Conservation (phyloP, 1,140 invertebrate species). For the Bombus terrestris region DNA sequence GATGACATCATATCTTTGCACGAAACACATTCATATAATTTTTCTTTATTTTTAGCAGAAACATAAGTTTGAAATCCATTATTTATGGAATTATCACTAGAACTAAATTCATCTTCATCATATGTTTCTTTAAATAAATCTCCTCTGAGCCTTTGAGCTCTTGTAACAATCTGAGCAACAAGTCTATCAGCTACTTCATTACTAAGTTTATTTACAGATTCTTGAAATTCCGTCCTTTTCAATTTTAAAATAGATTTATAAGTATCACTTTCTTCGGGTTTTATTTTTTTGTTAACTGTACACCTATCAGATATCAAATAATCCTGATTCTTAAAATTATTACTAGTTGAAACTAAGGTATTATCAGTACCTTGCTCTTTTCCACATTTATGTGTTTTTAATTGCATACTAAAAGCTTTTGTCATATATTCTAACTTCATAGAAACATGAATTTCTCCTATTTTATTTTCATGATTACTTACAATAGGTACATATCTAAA, state of each 20-base stretch:
- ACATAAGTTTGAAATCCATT: constrained; percentile 43
- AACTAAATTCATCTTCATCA: constrained; percentile 63
- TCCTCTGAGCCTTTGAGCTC: constrained; percentile 74
- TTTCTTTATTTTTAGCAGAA: constrained; percentile 55
- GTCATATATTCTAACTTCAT: constrained; percentile 66
- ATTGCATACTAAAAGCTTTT: constrained; percentile 45
- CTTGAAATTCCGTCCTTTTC: constrained; percentile 54
- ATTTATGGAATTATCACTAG: constrained; percentile 58
- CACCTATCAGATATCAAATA: background rate
- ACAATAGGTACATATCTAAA: constrained; percentile 73
- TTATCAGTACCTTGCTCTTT: constrained; percentile 49
- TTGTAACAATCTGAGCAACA: constrained; percentile 73
- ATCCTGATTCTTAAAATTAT: constrained; percentile 20
- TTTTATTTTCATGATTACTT: constrained; percentile 64
- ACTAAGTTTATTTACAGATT: constrained; percentile 56
- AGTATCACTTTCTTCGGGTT: constrained; percentile 24
- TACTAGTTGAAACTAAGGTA: background rate
- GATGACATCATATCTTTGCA: constrained; percentile 70
- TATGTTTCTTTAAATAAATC: constrained; percentile 71
- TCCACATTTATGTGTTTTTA: constrained; percentile 29
- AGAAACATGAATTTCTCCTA: constrained; percentile 74
- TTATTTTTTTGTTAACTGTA: background rate
- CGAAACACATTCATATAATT: constrained; percentile 69
- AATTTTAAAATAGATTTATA: constrained; percentile 72
- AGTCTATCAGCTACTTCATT: constrained; percentile 71